Conservation (phyloP, 2,888 invertebrate genomes). For the Abscondita cerata region DNA sequence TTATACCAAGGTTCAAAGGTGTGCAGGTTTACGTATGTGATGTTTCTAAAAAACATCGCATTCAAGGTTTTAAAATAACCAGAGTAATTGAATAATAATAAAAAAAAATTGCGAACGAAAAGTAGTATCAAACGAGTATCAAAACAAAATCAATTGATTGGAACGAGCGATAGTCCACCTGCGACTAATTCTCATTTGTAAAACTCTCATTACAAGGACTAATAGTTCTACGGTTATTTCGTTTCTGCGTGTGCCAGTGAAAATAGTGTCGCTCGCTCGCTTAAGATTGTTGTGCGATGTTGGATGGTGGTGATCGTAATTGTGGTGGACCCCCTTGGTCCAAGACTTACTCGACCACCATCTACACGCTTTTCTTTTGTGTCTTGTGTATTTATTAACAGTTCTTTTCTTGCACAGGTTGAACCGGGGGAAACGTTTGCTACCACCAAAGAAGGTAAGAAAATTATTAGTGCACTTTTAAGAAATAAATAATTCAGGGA, state of each 20-base stretch:
- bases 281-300: constrained; percentile 47
- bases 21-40: constrained; percentile 9
- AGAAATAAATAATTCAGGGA: too few species aligned
- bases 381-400: constrained; percentile 56
- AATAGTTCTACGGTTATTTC: neutral
- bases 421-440: constrained; percentile 81
- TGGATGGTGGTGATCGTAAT: constrained; percentile 75
- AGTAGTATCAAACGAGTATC: constrained; percentile 13
- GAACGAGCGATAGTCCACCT: constrained; percentile 22
- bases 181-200: constrained; percentile 1
- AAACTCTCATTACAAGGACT: constrained; percentile 20
- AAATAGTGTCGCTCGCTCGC: neutral
- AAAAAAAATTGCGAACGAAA: constrained; percentile 12
- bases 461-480: too few species aligned
- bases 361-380: constrained; percentile 53
- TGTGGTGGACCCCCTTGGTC: constrained; percentile 66
- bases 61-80: constrained; percentile 5
- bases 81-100: neutral
- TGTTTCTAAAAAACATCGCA: constrained; percentile 6
- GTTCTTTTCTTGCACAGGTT: constrained; percentile 55
- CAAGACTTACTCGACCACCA: constrained; percentile 47
- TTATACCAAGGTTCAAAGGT: constrained; percentile 8
- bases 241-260: neutral
- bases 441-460: constrained; percentile 87
- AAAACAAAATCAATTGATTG: constrained; percentile 15